phyloP scores from a whole-genome alignment of 2,888 invertebrate genomes.

The Drosophila kanekoi region DNA sequence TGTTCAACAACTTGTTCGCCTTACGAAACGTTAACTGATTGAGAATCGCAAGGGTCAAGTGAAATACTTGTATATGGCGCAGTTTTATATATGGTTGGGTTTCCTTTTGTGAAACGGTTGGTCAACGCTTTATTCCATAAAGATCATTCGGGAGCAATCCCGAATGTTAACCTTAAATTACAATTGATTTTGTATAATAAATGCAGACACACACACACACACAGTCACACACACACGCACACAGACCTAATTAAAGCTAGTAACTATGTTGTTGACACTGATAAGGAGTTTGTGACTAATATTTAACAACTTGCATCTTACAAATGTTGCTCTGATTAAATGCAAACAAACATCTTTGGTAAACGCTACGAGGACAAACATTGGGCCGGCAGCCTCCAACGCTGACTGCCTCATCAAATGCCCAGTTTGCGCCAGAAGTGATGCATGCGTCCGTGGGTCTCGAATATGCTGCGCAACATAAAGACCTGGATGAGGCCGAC shows the following conservation, averaged over 20 bases:
- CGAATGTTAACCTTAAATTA: conserved; percentile 29
- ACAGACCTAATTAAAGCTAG: conserved; percentile 37
- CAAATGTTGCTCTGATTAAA: conserved; percentile 3
- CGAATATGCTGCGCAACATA: conserved; percentile 92
- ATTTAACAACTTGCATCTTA: conserved; percentile 34
- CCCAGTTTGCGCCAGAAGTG: conserved; percentile 83
- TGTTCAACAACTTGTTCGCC: no score
- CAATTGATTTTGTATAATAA: conserved; percentile 54
- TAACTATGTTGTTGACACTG: conserved; percentile 52
- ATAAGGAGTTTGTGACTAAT: conserved; percentile 50
- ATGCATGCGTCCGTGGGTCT: conserved; percentile 85
- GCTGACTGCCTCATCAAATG: conserved; percentile 62
- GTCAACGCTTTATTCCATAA: conserved; percentile 50
- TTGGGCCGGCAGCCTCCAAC: background rate
- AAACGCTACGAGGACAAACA: conserved; percentile 9
- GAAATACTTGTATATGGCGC: no score
- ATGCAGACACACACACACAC: conserved; percentile 26
- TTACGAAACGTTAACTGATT: no score
- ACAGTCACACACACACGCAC: conserved; percentile 1
- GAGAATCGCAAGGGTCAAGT: no score
- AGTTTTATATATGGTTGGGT: no score
- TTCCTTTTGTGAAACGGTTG: no score
- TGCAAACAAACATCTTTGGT: conserved; percentile 57
- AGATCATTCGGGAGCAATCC: conserved; percentile 19
- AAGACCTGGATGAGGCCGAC: conserved; percentile 92